Base-by-base conservation (phyloP, 2,888 invertebrate genomes). In the Ceraclea dissimilis region DNA sequence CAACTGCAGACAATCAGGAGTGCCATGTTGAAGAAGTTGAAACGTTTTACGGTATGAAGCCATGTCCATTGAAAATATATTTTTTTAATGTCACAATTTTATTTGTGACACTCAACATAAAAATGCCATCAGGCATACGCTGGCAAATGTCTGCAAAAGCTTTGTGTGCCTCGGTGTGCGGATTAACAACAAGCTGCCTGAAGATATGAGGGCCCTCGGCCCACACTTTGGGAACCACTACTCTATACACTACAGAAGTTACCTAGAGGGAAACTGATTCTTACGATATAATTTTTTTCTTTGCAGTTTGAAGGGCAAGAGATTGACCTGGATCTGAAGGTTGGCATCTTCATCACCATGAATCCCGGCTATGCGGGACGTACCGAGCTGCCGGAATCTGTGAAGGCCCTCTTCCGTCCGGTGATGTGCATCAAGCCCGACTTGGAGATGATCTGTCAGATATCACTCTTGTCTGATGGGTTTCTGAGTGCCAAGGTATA, bases 261-360 rank as follows among this genome's bases (percentile, higher is more conserved):
- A n/a, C n/a, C n/a, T n/a, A n/a, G n/a, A n/a, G n/a, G n/a, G n/a
- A n/a, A n/a, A n/a, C n/a, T n/a, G n/a, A n/a, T n/a, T n/a, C n/a
- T n/a, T n/a, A n/a, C n/a, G n/a, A n/a, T n/a, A n/a, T n/a, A n/a
- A n/a, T n/a, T n/a, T n/a, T n/a, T n/a, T n/a, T n/a, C n/a, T n/a
- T 63, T 67, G 2, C 66, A 90, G 89, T 92, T 93, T 70, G 90
- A 90, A 74, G 87, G 87, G 1, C 82, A 84, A 67, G 90, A 93
- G 68, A 93, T 94, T 59, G 76, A 74, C 6, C 71, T 95, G 69
- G 93, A 94, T 72, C 74, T 79, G 5, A 91, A 93, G 73, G 88
- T 93, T 16, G 94, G 94, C 1, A 88, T 95, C 60, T 96, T 95
- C 71, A 92, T 94, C 54, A 95, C 94, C 1, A 94, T 95, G 93